Base-by-base conservation (phyloP, 1,140 invertebrate species). In the Drosophila erecta region DNA sequence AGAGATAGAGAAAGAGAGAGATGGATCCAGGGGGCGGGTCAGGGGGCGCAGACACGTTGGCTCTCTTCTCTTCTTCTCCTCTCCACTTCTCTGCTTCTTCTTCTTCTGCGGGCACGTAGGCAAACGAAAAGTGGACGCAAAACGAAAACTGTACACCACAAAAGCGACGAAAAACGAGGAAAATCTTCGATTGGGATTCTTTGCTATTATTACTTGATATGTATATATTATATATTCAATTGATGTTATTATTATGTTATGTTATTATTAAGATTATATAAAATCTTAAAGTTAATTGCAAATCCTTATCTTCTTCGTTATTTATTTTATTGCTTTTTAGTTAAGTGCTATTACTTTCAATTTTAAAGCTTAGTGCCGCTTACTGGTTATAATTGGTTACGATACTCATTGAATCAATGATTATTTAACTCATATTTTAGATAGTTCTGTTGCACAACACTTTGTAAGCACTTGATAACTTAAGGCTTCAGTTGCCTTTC, bases 131-230 rank as follows among this genome's bases (percentile, higher is more conserved):
- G 76, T 70, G 59, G 76, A 61, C 81, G 65, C 70, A 77, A 81
- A 75, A 77, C 64, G 69, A 58, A 77, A 81, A 85, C 81, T 84
- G 81, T 84, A 84, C 81, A 79, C 79, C 38, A 37, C 59, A 17
- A 56, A 59, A 37, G 59, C 70, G 69, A 55, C 24, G 20, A n/a
- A 40, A 38, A 46, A 37, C 49, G 46, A 44, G 44, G 22, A 30
- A 47, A 41, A 58, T 17, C 37, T 33, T 30, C n/a, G 35, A 24
- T 57, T 30, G 7, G n/a, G 20, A 22, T 27, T 38, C 27, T 41
- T 27, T n/a, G 14, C 27, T 30, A 7, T 30, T 30, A 30, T 30
- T 30, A 30, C 6, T 30, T 30, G 30, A 30, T 30, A 30, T 30
- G 30, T 17, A 17, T 17, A 17, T 17, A 17, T 17, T 17, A 8